A percentile compares a stretch with the other conserved stretches of the same genome.
Evolutionary conservation across 2,113 vertebrate species (phyloP).

Genomic region (Cavia porcellus): DNA sequence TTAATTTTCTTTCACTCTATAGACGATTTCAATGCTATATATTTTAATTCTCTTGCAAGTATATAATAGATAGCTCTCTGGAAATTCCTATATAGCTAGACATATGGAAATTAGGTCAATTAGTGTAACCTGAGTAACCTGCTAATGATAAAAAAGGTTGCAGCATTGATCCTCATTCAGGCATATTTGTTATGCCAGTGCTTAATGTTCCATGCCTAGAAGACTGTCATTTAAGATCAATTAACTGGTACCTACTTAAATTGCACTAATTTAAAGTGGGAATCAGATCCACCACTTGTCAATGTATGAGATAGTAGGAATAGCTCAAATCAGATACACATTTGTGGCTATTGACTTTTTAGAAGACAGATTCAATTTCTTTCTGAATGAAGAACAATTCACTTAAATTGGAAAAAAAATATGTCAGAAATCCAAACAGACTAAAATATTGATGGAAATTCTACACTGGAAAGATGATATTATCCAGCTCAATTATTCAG

Average conservation of each 20-base stretch:
- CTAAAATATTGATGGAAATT: neutral
- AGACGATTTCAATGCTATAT: neutral
- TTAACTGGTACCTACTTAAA: neutral
- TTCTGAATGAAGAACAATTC: neutral
- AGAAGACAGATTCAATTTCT: neutral
- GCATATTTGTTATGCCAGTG: neutral
- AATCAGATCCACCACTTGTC: neutral
- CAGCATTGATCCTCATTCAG: neutral
- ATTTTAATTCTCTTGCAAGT: neutral
- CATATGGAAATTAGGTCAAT: neutral
- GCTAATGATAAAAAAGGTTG: neutral
- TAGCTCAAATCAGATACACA: neutral
- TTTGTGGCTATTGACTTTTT: neutral
- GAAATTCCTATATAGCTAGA: neutral
- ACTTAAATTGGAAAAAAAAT: neutral
- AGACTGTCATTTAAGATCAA: neutral
- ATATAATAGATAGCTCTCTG: neutral
- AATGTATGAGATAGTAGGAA: neutral
- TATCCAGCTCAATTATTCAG: neutral
- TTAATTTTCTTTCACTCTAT: neutral
- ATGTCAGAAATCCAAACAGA: neutral
- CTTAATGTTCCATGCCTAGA: neutral
- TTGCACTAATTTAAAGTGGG: neutral
- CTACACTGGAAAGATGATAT: neutral
- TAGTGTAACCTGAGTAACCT: neutral